A percentile compares a stretch with the other conserved stretches of the same genome.
Conservation (phyloP, 2,113 vertebrate species). For the Anguilla japonica region DNA sequence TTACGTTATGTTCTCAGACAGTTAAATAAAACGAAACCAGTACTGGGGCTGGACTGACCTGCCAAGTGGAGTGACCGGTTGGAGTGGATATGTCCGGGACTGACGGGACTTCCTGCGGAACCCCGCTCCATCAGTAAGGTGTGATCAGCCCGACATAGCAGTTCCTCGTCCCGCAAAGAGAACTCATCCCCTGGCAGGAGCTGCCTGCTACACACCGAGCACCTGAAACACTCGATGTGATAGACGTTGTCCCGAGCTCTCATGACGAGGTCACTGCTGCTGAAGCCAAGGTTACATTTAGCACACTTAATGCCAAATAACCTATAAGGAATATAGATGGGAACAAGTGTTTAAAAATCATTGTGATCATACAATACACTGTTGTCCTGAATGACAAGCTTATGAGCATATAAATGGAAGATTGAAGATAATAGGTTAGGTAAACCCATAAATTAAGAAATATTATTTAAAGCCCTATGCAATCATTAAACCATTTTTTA, state of each 20-base stretch:
- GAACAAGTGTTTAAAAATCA: neutral
- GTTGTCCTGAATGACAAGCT: too few relatives aligned
- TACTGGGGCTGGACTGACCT: conserved; percentile 60
- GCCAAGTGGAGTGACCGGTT: conserved; percentile 75
- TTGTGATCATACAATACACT: neutral
- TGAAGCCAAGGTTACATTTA: conserved; percentile 85
- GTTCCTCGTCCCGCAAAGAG: conserved; percentile 84
- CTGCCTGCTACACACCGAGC: conserved; percentile 87
- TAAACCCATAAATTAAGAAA: neutral
- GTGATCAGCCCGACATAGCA: conserved; percentile 88
- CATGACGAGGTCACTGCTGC: conserved; percentile 92
- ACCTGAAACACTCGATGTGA: conserved; percentile 94
- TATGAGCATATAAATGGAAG: too few relatives aligned
- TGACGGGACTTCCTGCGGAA: conserved; percentile 73
- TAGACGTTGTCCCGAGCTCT: conserved; percentile 86
- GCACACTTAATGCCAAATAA: conserved; percentile 90
- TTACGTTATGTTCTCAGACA: neutral
- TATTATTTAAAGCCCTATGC: too few relatives aligned
- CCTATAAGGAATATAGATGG: conserved; percentile 62
- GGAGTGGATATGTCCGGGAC: conserved; percentile 73
- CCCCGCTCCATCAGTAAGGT: conserved; percentile 74
- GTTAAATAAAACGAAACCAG: neutral
- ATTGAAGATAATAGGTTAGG: too few relatives aligned
- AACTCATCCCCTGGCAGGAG: conserved; percentile 93
- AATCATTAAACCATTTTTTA: too few relatives aligned